Base-by-base conservation (phyloP, 2,888 invertebrate species). In the Leucozona laternaria region DNA sequence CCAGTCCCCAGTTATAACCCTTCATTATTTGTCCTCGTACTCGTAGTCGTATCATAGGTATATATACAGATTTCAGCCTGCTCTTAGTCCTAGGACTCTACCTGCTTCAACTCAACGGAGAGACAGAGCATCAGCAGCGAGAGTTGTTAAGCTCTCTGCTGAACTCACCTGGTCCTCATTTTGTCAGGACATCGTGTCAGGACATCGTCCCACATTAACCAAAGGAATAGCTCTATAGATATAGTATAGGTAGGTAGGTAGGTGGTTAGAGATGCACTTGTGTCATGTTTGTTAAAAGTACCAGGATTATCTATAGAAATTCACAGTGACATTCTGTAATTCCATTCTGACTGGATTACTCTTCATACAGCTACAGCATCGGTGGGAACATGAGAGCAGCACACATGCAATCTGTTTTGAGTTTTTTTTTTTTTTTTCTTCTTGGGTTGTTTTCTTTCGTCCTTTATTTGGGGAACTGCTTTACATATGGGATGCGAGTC, bases 251-350 rank as follows among this genome's bases (percentile, higher is more conserved):
- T 5, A 5, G 22, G 22, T 13, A 50, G 4, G 8, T 1, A 45
- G n/a, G n/a, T 10, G 31, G 28, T 22, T 62, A 28, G 13, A 25
- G n/a, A 20, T 78, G 73, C 55, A 70, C 82, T 81, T 86, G 85
- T 48, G 78, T 78, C 72, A 58, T 81, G 81, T 86, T 86, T 86
- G 86, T 75, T 79, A 78, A 85, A 86, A 86, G 86, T 79, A 86
- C 86, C 81, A 8, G 86, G 78, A 86, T 86, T 86, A 86, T 86
- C 86, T 86, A 79, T 75, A 86, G 82, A 82, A 86, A 86, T 79
- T 86, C 86, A 75, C 78, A 86, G 86, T 86, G 86, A 86, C 86
- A 86, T 86, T 86, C 75, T 86, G 82, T 86, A 86, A 86, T 86
- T 86, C 78, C 82, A 86, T 86, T 86, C 82, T 82, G 86, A 75